Conservation (phyloP, 2,797 vertebrate genomes). For the Hippopotamyrus pictus region DNA sequence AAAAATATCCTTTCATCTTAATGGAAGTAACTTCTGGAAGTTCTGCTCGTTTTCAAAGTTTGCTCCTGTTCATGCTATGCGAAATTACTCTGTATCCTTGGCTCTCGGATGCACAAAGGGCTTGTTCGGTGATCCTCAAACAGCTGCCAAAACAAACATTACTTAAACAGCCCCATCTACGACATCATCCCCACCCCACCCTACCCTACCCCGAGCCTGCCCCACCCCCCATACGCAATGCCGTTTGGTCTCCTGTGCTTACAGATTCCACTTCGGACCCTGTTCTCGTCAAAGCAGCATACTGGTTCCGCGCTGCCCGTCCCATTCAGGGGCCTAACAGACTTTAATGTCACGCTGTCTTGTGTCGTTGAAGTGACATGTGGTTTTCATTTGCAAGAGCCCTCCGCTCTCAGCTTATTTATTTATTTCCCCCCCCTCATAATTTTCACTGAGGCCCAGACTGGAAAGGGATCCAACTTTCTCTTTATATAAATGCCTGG, state of each 20-base stretch:
- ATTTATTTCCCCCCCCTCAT: neutral
- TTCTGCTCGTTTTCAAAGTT: neutral
- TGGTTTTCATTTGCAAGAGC: constrained; percentile 19
- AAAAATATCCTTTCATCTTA: neutral
- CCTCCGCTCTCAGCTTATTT: neutral
- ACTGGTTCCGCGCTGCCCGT: constrained; percentile 47
- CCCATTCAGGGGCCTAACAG: constrained; percentile 50
- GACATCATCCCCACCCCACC: neutral
- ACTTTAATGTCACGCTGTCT: constrained; percentile 44
- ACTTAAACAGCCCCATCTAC: neutral
- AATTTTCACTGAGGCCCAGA: neutral
- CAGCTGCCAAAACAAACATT: constrained; percentile 57
- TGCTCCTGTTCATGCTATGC: neutral
- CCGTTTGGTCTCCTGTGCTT: constrained; percentile 28
- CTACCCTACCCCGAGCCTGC: neutral
- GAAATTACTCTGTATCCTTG: neutral
- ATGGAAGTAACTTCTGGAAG: neutral
- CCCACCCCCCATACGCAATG: constrained; percentile 21
- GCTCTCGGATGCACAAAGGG: neutral
- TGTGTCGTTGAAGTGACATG: constrained; percentile 14
- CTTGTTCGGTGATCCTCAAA: constrained; percentile 42
- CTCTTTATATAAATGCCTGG: neutral
- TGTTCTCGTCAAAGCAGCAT: constrained; percentile 38
- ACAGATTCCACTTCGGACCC: constrained; percentile 4
- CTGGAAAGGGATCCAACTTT: neutral